Percentiles rank a stretch among this genome's conserved stretches.
Conservation (phyloP, 2,113 vertebrate genomes). For the Eulemur rufifrons region DNA sequence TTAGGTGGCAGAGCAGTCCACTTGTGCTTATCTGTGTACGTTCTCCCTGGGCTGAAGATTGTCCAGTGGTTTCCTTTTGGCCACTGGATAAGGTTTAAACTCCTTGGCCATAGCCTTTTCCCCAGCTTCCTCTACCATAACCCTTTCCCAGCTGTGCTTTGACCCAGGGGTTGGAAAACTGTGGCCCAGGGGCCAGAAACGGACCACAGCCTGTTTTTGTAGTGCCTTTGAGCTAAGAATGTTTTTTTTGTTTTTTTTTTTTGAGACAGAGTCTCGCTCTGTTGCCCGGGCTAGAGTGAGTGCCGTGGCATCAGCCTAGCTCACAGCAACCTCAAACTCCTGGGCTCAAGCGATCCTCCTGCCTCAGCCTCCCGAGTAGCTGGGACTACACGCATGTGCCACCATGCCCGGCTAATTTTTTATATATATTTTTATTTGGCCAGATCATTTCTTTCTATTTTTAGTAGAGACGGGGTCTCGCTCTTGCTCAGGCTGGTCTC, state of each 20-base stretch:
- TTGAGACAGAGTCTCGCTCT: too few relatives aligned
- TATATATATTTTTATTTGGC: too few relatives aligned
- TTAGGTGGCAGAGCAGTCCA: not conserved
- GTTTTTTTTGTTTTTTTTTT: not conserved
- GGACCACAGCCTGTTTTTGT: not conserved
- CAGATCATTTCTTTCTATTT: too few relatives aligned
- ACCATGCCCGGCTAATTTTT: too few relatives aligned
- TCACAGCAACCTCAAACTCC: too few relatives aligned
- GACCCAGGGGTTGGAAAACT: not conserved
- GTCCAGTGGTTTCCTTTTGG: not conserved
- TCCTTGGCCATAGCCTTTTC: not conserved
- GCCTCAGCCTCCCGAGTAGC: too few relatives aligned
- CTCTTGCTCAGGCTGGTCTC: too few relatives aligned
- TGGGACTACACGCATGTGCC: too few relatives aligned
- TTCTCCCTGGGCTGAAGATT: not conserved
- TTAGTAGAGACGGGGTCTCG: too few relatives aligned
- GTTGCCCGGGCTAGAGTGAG: too few relatives aligned
- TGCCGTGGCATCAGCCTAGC: too few relatives aligned
- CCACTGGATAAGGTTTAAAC: not conserved
- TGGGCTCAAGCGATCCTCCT: too few relatives aligned
- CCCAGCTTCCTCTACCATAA: not conserved
- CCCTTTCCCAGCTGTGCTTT: not conserved
- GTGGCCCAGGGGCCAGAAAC: not conserved
- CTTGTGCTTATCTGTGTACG: accelerated
- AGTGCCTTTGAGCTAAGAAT: not conserved